Evolutionary conservation across 2,888 invertebrate genomes (phyloP), one percentile per base, ranked within the genome.

Genomic region (Hartigia nigra): DNA sequence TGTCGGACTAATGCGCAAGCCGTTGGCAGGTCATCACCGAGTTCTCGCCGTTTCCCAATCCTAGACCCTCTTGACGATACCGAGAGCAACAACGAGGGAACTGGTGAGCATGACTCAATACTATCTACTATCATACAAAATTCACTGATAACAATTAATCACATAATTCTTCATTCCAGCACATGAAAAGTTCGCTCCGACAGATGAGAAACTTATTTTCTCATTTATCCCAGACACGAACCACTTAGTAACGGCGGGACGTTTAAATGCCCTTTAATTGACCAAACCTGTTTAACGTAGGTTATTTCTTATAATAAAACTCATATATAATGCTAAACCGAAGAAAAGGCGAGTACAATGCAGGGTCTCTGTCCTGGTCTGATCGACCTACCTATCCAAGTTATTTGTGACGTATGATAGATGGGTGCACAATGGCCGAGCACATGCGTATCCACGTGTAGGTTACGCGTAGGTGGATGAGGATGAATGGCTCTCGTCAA

Each of bases 401-500:
- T 86, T 87, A 87, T 84, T 88, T 84, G 81, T 89, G 89, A 90
- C 90, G 84, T 80, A 86, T 91, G 90, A 90, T 90, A 84, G 90
- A 91, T 91, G 90, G 88, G 86, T 81, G 86, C 86, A 86, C 86
- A 88, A 88, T 88, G 89, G 85, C 83, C 81, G 86, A 87, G 87
- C 87, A 87, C 86, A 81, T 82, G 83, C 81, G 81, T 81, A 81
- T 81, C 84, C 82, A 84, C 83, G 83, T 84, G 81, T 82, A 85
- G 87, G 86, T 87, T 86, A 86, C 86, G 86, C 89, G 91, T 91
- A 90, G 91, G 91, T 89, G 91, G 91, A 89, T 88, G 90, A 91
- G 91, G 90, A 91, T 90, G 91, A 90, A 91, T 91, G 90, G 89
- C 87, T 90, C 91, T 91, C 91, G 91, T 91, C 91, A 91, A 91